Base-by-base conservation (phyloP, 2,888 invertebrate genomes). In the Andrena chrysosceles region DNA sequence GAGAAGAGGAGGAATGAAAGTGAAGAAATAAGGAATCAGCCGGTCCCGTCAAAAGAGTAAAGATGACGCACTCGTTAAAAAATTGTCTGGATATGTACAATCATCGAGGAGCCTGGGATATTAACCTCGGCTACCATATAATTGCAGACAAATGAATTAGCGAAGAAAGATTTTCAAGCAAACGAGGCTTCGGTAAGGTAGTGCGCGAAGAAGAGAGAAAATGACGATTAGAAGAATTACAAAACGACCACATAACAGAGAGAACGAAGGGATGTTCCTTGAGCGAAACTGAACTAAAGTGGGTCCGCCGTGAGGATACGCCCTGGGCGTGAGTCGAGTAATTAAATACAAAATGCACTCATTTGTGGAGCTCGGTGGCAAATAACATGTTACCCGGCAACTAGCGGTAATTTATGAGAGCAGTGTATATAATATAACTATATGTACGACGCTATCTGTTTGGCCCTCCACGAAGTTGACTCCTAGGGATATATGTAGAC, bases 261-360 rank as follows among this genome's bases (percentile, higher is more conserved):
- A 63, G 74, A 81, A 78, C 69, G 71, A 73, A 62, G 84, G 83
- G 81, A 78, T 82, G 77, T 66, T 71, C 64, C 48, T 63, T 54
- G 26, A 81, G 83, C 63, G 68, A 75, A 68, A 69, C 74, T 31
- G 80, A 64, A 29, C 71, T n/a, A 79, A 82, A 87, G 87, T 87
- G 82, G 83, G 80, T 82, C 82, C 75, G 83, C 78, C 81, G 82
- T 72, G 72, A 62, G 88, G 91, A 90, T 91, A 90, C 92, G 91
- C 91, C 91, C 92, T 91, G 93, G 93, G 93, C 93, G 93, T 93
- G 93, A 92, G 90, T 87, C 90, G 88, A 91, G 91, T 93, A 93
- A 93, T 93, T 93, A 93, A 93, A 93, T 93, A 91, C 91, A 92
- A 93, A 92, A 91, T 93, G 93, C 92, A 92, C 92, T 92, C 93